These are phyloP conservation scores for Petrocephalus schoutedeni DNA, from an alignment of 2,797 vertebrate genomes.

Conservation along the genomic window DNA sequence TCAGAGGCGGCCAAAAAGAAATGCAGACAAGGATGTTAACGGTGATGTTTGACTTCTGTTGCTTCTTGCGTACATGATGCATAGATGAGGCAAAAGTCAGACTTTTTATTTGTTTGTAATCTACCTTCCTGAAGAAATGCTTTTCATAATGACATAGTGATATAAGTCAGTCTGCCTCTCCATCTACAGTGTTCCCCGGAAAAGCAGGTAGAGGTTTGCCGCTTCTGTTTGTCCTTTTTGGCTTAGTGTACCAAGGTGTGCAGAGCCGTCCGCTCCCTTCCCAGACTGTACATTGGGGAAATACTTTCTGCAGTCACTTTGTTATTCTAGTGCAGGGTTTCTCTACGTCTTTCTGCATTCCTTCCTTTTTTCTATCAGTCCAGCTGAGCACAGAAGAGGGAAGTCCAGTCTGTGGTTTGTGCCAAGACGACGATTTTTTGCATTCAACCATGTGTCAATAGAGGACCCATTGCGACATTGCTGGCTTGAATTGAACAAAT, in stretches of 20 bases:
- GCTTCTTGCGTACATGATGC: background rate
- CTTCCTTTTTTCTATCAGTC: conserved; percentile 32
- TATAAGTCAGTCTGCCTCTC: background rate
- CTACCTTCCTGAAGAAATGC: too few relatives aligned
- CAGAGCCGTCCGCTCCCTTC: background rate
- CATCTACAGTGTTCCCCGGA: background rate
- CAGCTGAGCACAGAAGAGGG: conserved; percentile 29
- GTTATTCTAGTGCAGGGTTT: background rate
- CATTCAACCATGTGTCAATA: conserved; percentile 41
- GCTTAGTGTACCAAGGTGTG: background rate
- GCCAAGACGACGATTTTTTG: conserved; percentile 50
- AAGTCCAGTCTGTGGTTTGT: conserved; percentile 35
- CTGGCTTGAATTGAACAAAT: conserved; percentile 52
- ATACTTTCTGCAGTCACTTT: background rate
- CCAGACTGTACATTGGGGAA: background rate
- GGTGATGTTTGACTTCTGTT: background rate
- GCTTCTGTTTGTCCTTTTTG: background rate
- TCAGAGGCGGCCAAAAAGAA: conserved; percentile 31
- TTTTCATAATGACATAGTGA: background rate
- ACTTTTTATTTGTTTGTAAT: too few relatives aligned
- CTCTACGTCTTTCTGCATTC: conserved; percentile 14
- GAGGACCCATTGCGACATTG: conserved; percentile 47
- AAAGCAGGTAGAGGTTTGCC: background rate
- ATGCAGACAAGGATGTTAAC: background rate
- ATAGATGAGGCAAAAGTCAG: background rate